Evolutionary conservation across 2,797 vertebrate genomes (phyloP).

Genomic region (Acrocephalus scirpaceus): DNA sequence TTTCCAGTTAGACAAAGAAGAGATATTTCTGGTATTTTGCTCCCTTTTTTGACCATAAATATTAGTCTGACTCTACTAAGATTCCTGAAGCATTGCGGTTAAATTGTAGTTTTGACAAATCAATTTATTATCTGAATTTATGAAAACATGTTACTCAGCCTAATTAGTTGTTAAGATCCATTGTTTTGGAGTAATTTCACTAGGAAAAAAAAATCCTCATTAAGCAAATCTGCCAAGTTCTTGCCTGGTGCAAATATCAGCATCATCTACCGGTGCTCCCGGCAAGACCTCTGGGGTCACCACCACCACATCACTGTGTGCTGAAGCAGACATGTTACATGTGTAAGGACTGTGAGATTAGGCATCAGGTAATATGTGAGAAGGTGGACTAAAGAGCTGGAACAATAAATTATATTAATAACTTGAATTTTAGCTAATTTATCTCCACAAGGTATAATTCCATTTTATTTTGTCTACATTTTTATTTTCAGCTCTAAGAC

Average conservation of each 20-base stretch:
- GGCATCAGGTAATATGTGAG: not conserved
- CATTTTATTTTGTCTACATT: conserved; percentile 63
- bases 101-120: conserved; percentile 17
- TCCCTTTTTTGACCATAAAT: not conserved
- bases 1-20: not conserved
- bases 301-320: not conserved
- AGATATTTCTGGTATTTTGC: not conserved
- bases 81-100: not conserved
- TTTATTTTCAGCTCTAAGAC: conserved; percentile 68
- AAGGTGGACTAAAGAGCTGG: not conserved
- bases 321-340: not conserved
- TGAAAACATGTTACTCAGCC: not conserved
- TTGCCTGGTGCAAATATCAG: not conserved
- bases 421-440: conserved; percentile 63
- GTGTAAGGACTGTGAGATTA: not conserved
- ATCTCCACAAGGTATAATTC: conserved; percentile 28
- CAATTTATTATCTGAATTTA: conserved; percentile 31
- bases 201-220: not conserved
- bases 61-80: not conserved
- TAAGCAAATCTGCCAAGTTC: not conserved
- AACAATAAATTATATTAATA: conserved; percentile 68
- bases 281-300: not conserved
- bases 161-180: conserved; percentile 30
- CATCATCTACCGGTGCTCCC: not conserved
- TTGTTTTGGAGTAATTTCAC: conserved; percentile 13